Conservation (phyloP, 92 coral and sea anemone genomes). For the Hydrozoanthus gracilis region DNA sequence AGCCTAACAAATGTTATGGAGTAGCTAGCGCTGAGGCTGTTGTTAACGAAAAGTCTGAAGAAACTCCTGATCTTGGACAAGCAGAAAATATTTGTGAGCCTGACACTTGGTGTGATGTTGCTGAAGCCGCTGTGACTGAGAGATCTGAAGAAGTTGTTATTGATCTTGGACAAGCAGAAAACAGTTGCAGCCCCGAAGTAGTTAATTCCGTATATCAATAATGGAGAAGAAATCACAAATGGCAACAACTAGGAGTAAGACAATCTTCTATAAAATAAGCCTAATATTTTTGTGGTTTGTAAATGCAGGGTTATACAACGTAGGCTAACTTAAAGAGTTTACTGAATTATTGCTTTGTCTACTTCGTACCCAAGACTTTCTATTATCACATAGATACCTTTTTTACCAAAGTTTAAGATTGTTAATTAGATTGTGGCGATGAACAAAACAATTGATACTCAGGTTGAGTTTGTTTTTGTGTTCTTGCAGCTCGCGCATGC, state of each 20-base stretch:
- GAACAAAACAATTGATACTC: no score
- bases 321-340: no score
- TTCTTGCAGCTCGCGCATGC: no score
- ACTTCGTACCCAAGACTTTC: no score
- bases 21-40: no score
- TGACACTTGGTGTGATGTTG: neutral
- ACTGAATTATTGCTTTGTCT: no score
- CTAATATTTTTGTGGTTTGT: neutral
- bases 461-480: no score
- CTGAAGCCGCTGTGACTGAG: neutral
- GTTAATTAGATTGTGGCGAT: no score
- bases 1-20: neutral
- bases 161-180: neutral
- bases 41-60: neutral
- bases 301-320: neutral
- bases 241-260: neutral
- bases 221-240: slow-evolving; percentile 2
- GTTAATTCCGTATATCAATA: neutral
- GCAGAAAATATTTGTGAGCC: neutral
- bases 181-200: neutral
- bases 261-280: neutral
- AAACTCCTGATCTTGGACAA: neutral
- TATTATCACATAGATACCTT: no score
- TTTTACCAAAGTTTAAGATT: no score
- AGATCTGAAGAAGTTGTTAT: neutral